These are phyloP conservation scores for Exocentrus adspersus DNA, from an alignment of 2,888 invertebrate genomes.

Conservation along the genomic window DNA sequence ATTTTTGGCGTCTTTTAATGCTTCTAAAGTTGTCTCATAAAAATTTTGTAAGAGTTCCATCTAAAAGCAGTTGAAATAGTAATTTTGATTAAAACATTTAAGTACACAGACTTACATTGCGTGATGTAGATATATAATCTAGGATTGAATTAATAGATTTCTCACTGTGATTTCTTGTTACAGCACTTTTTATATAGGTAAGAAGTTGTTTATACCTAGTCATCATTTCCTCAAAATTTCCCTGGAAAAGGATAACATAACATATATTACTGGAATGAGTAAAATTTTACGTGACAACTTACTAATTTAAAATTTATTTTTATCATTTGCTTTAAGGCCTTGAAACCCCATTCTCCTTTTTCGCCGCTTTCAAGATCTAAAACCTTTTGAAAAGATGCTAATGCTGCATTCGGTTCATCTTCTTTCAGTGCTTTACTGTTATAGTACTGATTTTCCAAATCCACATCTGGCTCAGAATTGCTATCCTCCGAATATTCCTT, in stretches of 20 bases:
- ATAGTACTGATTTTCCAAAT: constrained; percentile 99
- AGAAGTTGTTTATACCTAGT: constrained; percentile 88
- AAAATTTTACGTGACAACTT: background rate
- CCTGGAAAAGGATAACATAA: constrained; percentile 60
- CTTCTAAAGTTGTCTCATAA: constrained; percentile 96
- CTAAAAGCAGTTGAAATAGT: constrained; percentile 65
- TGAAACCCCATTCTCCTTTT: constrained; percentile 99
- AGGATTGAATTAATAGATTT: constrained; percentile 99
- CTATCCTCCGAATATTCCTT: constrained; percentile 90
- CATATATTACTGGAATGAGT: background rate
- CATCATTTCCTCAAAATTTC: constrained; percentile 86
- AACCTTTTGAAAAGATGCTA: constrained; percentile 95
- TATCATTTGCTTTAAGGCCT: constrained; percentile 99
- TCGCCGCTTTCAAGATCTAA: constrained; percentile 96
- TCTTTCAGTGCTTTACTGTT: constrained; percentile 98
- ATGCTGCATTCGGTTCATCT: constrained; percentile 91
- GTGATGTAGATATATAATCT: constrained; percentile 99
- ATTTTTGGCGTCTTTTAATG: constrained; percentile 97
- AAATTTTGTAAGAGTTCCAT: constrained; percentile 98
- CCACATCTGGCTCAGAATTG: constrained; percentile 99
- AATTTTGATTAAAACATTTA: background rate
- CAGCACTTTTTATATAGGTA: constrained; percentile 98
- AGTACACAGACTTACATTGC: constrained; percentile 79
- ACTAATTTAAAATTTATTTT: constrained; percentile 99
- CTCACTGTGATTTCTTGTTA: constrained; percentile 98